These are phyloP conservation scores for Panorpa germanica DNA, from an alignment of 2,888 invertebrate species.

Conservation along the genomic window DNA sequence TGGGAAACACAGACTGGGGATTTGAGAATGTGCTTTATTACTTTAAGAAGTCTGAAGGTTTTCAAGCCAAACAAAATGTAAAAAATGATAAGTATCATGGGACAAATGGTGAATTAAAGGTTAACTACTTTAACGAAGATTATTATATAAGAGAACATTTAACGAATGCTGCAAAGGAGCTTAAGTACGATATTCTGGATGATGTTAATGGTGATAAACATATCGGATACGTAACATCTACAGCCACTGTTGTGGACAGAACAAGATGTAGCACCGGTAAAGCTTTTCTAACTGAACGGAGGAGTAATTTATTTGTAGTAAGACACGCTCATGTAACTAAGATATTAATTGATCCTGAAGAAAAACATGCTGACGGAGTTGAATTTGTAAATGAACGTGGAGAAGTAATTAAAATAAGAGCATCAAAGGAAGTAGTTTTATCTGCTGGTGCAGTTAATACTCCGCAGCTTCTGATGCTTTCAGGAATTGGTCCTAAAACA, in stretches of 20 bases:
- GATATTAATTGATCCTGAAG: conserved; percentile 37
- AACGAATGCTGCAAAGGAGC: conserved; percentile 43
- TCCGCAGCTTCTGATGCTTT: conserved; percentile 72
- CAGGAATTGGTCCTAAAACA: conserved; percentile 54
- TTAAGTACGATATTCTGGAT: conserved; percentile 38
- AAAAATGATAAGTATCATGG: conserved; percentile 43
- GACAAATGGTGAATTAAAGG: conserved; percentile 47
- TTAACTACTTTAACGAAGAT: conserved; percentile 24
- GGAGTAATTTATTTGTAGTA: conserved; percentile 56
- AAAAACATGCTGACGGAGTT: conserved; percentile 45
- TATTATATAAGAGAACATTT: conserved; percentile 37
- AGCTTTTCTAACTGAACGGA: conserved; percentile 45
- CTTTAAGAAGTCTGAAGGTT: conserved; percentile 65
- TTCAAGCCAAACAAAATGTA: conserved; percentile 38
- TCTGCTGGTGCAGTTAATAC: conserved; percentile 71
- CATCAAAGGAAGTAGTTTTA: conserved; percentile 61
- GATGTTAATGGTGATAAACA: conserved; percentile 68
- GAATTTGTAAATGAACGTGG: too few relatives aligned
- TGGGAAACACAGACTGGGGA: conserved; percentile 64
- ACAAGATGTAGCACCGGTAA: conserved; percentile 70
- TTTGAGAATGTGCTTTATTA: conserved; percentile 55
- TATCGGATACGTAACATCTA: conserved; percentile 58
- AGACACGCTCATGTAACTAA: conserved; percentile 47
- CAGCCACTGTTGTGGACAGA: conserved; percentile 60
- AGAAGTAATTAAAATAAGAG: conserved; percentile 31